Conservation (phyloP, 2,113 vertebrate species). For the Thamnaconus septentrionalis region DNA sequence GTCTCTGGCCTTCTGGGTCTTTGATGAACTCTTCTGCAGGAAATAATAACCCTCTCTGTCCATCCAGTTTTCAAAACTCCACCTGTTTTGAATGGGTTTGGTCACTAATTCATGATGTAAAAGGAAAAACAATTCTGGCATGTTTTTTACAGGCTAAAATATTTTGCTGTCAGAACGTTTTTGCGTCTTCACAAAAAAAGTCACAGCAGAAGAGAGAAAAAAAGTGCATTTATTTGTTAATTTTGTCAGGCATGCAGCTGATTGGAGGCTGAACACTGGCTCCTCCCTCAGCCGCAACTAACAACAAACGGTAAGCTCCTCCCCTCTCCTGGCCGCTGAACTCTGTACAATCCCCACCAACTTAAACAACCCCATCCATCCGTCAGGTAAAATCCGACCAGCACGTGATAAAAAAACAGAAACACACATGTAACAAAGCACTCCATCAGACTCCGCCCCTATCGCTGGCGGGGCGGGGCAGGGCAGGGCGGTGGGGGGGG, state of each 20-base stretch:
- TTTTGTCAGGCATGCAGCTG: constrained; percentile 48
- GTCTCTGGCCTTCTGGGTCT: too few species aligned
- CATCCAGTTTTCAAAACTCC: too few species aligned
- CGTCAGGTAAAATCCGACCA: constrained; percentile 63
- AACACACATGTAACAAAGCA: constrained; percentile 61
- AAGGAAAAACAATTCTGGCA: too few species aligned
- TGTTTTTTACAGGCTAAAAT: too few species aligned
- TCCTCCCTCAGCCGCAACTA: constrained; percentile 25
- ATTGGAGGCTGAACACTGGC: constrained; percentile 42
- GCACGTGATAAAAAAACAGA: constrained; percentile 40
- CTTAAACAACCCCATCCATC: constrained; percentile 6
- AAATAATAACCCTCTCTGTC: too few species aligned
- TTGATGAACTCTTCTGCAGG: too few species aligned
- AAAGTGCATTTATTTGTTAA: constrained; percentile 80
- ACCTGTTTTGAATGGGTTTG: too few species aligned
- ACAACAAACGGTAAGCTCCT: constrained; percentile 18
- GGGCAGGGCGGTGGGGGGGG: constrained; percentile 13
- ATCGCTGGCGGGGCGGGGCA: too few species aligned
- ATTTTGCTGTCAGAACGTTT: too few species aligned
- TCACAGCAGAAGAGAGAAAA: constrained; percentile 38
- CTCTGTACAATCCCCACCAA: constrained; percentile 44
- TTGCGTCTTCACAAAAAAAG: neutral
- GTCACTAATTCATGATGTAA: too few species aligned
- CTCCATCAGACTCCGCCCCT: constrained; percentile 34
- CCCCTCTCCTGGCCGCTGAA: constrained; percentile 25